A percentile compares a stretch with the other conserved stretches of the same genome.
Evolutionary conservation across 2,888 invertebrate genomes (phyloP).

Genomic region (Lacanobia oleracea): DNA sequence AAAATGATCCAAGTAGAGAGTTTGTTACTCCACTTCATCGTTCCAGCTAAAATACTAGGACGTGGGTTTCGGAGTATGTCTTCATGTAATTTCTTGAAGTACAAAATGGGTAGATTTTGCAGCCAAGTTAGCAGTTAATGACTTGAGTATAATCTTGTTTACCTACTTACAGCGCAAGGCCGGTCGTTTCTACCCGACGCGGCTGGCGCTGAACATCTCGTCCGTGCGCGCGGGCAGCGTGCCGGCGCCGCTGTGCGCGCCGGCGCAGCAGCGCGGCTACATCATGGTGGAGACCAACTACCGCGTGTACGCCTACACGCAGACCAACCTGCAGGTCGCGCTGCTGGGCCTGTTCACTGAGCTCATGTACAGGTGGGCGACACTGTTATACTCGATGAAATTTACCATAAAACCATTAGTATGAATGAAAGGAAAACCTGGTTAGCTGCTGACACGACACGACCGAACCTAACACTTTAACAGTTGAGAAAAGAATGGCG

Average conservation of each 20-base stretch:
- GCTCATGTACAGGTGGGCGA: slow-evolving; percentile 91
- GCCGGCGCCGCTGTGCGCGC: slow-evolving; percentile 76
- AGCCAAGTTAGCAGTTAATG: no score
- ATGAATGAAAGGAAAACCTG: no score
- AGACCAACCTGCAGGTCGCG: slow-evolving; percentile 97
- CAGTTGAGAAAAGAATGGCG: neutral
- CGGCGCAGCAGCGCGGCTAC: slow-evolving; percentile 90
- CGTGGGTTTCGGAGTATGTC: no score
- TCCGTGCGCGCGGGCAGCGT: slow-evolving; percentile 86
- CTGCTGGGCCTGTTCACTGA: slow-evolving; percentile 98
- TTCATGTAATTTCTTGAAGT: no score
- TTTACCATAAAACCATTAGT: no score
- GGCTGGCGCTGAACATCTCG: slow-evolving; percentile 96
- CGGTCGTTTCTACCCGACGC: slow-evolving; percentile 98
- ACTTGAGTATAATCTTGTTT: neutral
- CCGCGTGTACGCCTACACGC: slow-evolving; percentile 98
- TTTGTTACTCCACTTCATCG: no score
- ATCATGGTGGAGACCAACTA: slow-evolving; percentile 99
- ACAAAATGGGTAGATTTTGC: no score
- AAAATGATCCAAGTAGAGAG: no score
- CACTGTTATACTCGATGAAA: neutral
- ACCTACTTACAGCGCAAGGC: slow-evolving; percentile 93
- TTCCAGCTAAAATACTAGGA: no score
- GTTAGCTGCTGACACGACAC: no score
- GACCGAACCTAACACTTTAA: no score